Percentiles rank a stretch among this genome's conserved stretches.
Evolutionary conservation across 2,888 invertebrate genomes (phyloP).

Genomic region (Tipula helvola): DNA sequence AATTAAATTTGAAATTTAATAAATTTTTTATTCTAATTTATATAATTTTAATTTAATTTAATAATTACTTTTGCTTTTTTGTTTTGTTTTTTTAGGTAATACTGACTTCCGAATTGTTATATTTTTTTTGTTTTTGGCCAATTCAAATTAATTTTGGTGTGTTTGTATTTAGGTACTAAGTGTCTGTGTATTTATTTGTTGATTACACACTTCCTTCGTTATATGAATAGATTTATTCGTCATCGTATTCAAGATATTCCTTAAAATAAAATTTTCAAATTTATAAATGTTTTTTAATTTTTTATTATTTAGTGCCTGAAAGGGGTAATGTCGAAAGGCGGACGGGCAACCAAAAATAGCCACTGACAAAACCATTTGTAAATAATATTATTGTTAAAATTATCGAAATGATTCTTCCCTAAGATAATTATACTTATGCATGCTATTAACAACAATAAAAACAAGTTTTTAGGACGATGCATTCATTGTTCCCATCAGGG

Average conservation of each 20-base stretch:
- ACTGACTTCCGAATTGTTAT: background rate
- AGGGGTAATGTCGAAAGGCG: background rate
- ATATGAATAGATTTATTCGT: background rate
- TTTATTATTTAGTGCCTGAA: background rate
- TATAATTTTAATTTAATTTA: background rate
- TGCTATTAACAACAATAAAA: too few species aligned
- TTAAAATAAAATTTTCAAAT: background rate
- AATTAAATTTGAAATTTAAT: background rate
- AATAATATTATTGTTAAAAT: too few species aligned
- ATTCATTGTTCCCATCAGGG: too few species aligned
- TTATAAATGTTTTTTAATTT: background rate
- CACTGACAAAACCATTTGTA: too few species aligned
- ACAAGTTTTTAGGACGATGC: too few species aligned
- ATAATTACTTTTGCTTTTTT: background rate
- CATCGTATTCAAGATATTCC: background rate
- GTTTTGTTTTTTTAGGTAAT: background rate
- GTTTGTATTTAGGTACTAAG: background rate
- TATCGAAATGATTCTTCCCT: too few species aligned
- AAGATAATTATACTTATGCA: too few species aligned
- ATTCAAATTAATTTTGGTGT: background rate
- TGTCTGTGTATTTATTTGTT: background rate
- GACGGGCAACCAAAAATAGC: too few species aligned
- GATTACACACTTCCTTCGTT: background rate
- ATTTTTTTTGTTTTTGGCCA: background rate
- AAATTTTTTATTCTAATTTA: conserved; percentile 5